Base-by-base conservation (phyloP, 92 coral and sea anemone species). In the Paramuricea clavata region DNA sequence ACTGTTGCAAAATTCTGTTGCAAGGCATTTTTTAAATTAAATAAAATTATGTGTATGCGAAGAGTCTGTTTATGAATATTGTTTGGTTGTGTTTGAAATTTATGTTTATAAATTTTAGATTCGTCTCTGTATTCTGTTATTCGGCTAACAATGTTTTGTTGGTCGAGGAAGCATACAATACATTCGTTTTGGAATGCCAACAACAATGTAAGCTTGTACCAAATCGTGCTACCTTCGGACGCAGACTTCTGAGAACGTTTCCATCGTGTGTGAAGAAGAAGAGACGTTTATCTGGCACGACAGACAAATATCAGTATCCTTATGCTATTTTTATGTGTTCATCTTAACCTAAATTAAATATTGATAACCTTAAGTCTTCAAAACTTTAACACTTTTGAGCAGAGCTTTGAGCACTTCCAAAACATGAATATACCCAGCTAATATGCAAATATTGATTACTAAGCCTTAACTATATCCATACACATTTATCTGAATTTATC, bases 261-360 rank as follows among this genome's bases (percentile, higher is more conserved):
- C 74, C 74, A 34, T 67, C 35, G 4, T 28, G 74, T 67, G 74
- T 15, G 28, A 69, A 69, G 49, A 69, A 69, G 23, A 69, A 69
- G 28, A 69, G 49, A 69, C 21, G 75, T 5, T 52, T 17, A 1
- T 22, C 32, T 80, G 85, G 85, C 10, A 31, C 74, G 25, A 80
- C 27, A 30, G 74, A 61, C 69, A 21, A 80, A 42, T 59, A 57
- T 22, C 73, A 80, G 85, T 80, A 80, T 80, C 85, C 85, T 80
- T 80, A 5, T 36, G 8, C 3, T 36, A 36, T 36, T 36, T 36
- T 36, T 8, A 36, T 36, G 8, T 36, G n/a, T n/a, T n/a, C n/a
- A n/a, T n/a, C n/a, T n/a, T n/a, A n/a, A n/a, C n/a, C n/a, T n/a
- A 39, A 10, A 39, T 39, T 39, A 39, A 39, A 39, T 39, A 39